Percentiles rank a stretch among this genome's conserved stretches.
phyloP scores from a whole-genome alignment of 2,113 vertebrate species.

The Colaptes auratus region DNA sequence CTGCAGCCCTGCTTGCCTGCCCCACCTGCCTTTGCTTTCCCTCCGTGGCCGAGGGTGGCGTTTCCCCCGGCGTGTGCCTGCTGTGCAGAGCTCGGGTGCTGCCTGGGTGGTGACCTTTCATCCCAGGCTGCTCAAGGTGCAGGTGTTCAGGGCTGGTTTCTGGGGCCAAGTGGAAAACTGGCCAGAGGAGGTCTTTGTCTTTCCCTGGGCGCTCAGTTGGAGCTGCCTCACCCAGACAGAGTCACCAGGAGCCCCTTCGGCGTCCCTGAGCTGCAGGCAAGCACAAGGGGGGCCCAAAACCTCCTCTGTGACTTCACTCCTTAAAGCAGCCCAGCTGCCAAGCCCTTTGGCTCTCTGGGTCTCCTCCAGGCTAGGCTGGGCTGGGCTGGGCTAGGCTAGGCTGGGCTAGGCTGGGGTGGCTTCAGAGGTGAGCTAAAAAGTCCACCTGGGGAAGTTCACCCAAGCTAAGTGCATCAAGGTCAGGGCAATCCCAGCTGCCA shows the following conservation, averaged over 20 bases:
- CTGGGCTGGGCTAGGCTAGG: too few species aligned
- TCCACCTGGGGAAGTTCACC: too few species aligned
- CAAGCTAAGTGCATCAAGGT: too few species aligned
- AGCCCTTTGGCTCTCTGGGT: neutral
- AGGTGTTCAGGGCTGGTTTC: neutral
- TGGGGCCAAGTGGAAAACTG: neutral
- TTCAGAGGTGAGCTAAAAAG: too few species aligned
- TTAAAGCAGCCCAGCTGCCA: neutral
- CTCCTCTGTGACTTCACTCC: neutral
- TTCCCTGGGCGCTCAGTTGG: slow-evolving; percentile 21
- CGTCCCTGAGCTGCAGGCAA: neutral
- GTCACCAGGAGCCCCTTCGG: neutral
- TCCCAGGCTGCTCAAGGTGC: neutral
- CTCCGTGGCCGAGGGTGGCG: neutral
- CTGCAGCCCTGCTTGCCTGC: neutral
- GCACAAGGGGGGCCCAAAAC: too few species aligned
- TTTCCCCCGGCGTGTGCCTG: neutral
- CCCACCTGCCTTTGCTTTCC: neutral
- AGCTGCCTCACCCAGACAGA: slow-evolving; percentile 29
- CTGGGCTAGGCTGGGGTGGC: too few species aligned
- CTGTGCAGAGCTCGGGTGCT: neutral
- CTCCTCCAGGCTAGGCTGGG: too few species aligned
- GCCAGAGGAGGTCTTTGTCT: neutral
- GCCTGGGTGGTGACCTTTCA: neutral
- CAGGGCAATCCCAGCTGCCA: too few species aligned